These are phyloP conservation scores for Ptychobarbus kaznakovi DNA, from an alignment of 2,797 vertebrate genomes.

Conservation along the genomic window DNA sequence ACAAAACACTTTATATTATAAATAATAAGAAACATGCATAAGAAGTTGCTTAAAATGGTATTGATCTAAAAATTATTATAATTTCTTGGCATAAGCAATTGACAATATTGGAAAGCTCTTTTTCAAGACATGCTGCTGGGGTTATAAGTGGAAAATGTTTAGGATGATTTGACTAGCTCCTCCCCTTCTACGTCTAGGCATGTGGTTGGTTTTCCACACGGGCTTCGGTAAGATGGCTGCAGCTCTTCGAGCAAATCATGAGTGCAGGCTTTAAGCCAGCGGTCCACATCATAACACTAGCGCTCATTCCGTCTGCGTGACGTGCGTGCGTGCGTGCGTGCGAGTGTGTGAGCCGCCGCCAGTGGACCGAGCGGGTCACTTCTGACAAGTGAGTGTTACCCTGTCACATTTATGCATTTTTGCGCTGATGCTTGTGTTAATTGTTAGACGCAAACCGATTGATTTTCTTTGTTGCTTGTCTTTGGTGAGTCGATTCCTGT, in stretches of 20 bases:
- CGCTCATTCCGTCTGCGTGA: conserved; percentile 39
- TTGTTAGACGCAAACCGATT: conserved; percentile 1
- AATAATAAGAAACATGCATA: background rate
- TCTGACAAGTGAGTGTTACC: conserved; percentile 76
- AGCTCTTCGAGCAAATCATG: conserved; percentile 63
- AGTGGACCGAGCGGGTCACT: conserved; percentile 78
- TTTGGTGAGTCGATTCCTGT: conserved; percentile 10
- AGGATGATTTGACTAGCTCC: background rate
- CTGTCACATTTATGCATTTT: background rate
- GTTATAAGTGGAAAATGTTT: conserved; percentile 11
- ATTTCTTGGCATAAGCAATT: background rate
- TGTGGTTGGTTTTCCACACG: conserved; percentile 50
- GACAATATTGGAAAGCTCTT: background rate
- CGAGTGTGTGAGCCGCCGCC: conserved; percentile 47
- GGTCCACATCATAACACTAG: conserved; percentile 71
- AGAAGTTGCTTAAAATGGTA: background rate
- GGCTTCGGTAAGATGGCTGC: conserved; percentile 78
- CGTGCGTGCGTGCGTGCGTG: conserved; percentile 54
- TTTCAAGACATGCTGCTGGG: background rate
- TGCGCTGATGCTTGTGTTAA: background rate
- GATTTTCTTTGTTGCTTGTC: conserved; percentile 3
- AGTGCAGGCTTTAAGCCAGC: conserved; percentile 55
- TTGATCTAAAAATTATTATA: background rate
- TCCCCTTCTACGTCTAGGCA: conserved; percentile 25
- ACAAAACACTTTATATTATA: background rate